Percentiles rank a stretch among this genome's conserved stretches.
These are phyloP conservation scores for Teleogryllus oceanicus DNA, from an alignment of 2,888 invertebrate species.

Conservation along the genomic window DNA sequence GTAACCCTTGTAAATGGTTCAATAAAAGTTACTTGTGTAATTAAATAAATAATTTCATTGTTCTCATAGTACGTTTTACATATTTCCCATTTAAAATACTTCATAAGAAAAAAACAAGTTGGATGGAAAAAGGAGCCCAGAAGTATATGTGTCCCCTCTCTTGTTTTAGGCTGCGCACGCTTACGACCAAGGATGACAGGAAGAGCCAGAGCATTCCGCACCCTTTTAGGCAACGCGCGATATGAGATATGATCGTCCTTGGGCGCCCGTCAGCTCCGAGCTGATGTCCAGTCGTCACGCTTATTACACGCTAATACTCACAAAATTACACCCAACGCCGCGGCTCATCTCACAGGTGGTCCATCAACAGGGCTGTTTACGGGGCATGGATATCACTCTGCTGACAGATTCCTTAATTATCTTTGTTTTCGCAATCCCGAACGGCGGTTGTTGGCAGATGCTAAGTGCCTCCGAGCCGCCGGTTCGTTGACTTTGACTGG, in stretches of 20 bases:
- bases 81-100: too few species aligned
- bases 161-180: too few species aligned
- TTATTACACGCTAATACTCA: conserved; percentile 18
- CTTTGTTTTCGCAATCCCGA: conserved; percentile 10
- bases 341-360: background rate
- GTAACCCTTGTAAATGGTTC: too few species aligned
- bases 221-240: background rate
- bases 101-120: too few species aligned
- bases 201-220: background rate
- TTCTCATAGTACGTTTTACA: too few species aligned
- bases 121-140: too few species aligned
- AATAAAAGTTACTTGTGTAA: too few species aligned
- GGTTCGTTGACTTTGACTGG: too few species aligned
- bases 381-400: background rate
- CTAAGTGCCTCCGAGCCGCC: too few species aligned
- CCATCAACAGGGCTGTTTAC: conserved; percentile 8
- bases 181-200: too few species aligned
- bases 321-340: background rate
- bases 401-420: conserved; percentile 6
- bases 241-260: background rate
- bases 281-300: background rate
- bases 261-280: background rate
- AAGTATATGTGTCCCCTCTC: too few species aligned
- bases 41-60: too few species aligned
- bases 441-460: background rate